Conservation (phyloP, 2,888 invertebrate species). For the Brenthis hecate region DNA sequence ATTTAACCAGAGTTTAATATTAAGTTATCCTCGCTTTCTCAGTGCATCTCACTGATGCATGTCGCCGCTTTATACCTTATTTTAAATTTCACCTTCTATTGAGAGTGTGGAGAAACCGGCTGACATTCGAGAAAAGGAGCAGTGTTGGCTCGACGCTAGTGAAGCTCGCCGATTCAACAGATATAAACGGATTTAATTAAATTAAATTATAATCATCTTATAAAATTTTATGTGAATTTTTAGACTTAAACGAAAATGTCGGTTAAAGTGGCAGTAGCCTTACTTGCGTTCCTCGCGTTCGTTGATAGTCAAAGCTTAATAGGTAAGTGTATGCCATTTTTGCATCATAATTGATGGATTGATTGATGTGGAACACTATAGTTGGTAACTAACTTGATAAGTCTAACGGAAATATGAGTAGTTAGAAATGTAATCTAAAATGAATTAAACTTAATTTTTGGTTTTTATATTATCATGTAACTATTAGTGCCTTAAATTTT, state of each 20-base stretch:
- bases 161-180: constrained; percentile 61
- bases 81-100: constrained; percentile 82
- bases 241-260: constrained; percentile 54
- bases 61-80: constrained; percentile 76
- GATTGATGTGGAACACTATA: not conserved
- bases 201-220: constrained; percentile 41
- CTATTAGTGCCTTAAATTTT: no score
- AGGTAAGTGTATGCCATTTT: constrained; percentile 60
- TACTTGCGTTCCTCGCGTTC: constrained; percentile 56
- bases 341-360: constrained; percentile 14
- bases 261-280: constrained; percentile 64
- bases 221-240: constrained; percentile 15
- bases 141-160: constrained; percentile 62
- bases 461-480: no score
- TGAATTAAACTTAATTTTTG: no score
- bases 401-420: no score
- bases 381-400: no score
- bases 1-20: no score
- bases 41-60: constrained; percentile 74
- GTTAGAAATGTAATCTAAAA: no score
- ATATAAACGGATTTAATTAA: constrained; percentile 51
- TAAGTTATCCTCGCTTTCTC: constrained; percentile 59
- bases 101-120: constrained; percentile 76
- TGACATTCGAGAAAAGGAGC: constrained; percentile 74
- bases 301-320: constrained; percentile 69